These are phyloP conservation scores for Gymnobelideus leadbeateri DNA, from an alignment of 2,113 vertebrate species.

Conservation along the genomic window DNA sequence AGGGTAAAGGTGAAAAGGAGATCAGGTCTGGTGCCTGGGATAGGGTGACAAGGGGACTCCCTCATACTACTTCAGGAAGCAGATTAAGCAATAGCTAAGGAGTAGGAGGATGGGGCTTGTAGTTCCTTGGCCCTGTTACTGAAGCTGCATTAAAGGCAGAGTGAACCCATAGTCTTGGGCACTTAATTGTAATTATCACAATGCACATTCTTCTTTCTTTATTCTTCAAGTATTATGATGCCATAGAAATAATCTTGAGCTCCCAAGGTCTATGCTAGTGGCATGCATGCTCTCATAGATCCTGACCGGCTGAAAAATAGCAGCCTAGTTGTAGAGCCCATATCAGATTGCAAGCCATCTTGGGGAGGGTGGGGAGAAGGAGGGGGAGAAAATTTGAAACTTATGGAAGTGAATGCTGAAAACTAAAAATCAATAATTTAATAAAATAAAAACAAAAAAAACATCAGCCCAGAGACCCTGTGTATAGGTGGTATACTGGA, in stretches of 20 bases:
- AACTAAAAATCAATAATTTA: too few species aligned
- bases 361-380: too few species aligned
- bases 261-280: not conserved
- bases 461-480: not conserved
- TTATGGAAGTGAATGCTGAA: too few species aligned
- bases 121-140: not conserved
- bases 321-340: too few species aligned
- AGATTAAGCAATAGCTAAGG: not conserved
- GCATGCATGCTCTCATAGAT: not conserved
- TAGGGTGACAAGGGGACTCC: not conserved
- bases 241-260: too few species aligned
- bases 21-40: too few species aligned
- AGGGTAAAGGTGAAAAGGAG: too few species aligned
- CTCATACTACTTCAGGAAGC: not conserved
- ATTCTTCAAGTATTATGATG: not conserved
- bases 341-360: too few species aligned
- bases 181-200: not conserved
- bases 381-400: too few species aligned
- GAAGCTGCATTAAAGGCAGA: not conserved
- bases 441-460: not conserved
- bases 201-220: not conserved
- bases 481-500: not conserved
- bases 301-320: not conserved
- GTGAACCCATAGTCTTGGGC: not conserved
- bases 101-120: not conserved